phyloP scores from a whole-genome alignment of 2,888 invertebrate species.

The Dichetophora obliterata region DNA sequence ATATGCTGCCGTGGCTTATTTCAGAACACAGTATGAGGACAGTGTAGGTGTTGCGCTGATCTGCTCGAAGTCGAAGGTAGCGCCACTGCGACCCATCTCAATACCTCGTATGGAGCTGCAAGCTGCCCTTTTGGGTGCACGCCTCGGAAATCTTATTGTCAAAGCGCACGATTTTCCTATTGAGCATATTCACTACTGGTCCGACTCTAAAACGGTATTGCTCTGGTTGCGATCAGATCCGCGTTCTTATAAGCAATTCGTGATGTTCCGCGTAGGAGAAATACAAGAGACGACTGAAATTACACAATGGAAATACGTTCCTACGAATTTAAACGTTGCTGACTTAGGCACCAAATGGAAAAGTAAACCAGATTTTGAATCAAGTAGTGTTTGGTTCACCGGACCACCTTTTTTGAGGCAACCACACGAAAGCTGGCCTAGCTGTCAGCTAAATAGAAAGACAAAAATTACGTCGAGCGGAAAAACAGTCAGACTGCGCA shows the following conservation, averaged over 20 bases:
- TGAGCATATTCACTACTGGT: conserved; percentile 45
- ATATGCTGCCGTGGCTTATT: conserved; percentile 51
- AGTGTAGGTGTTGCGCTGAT: conserved; percentile 42
- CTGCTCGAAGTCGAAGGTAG: conserved; percentile 50
- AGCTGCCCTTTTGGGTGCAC: conserved; percentile 49
- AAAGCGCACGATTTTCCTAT: conserved; percentile 49
- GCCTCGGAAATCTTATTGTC: conserved; percentile 41
- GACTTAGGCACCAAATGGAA: too few relatives aligned
- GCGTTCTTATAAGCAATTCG: conserved; percentile 47
- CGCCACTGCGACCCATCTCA: conserved; percentile 49
- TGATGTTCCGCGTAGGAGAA: conserved; percentile 46
- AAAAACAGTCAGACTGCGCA: too few relatives aligned
- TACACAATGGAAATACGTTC: too few relatives aligned
- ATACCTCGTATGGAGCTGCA: conserved; percentile 51
- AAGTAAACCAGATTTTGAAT: too few relatives aligned
- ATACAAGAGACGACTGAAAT: too few relatives aligned
- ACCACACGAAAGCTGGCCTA: too few relatives aligned
- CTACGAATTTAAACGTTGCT: too few relatives aligned
- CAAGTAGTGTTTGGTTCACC: too few relatives aligned
- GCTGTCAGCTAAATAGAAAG: too few relatives aligned
- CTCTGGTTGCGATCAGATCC: conserved; percentile 51
- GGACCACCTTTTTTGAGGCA: too few relatives aligned
- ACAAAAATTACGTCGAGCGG: too few relatives aligned
- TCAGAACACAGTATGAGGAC: conserved; percentile 39
- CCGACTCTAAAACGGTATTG: conserved; percentile 53